These are phyloP conservation scores for Anagyrus pseudococci DNA, from an alignment of 2,888 invertebrate genomes.

Conservation along the genomic window DNA sequence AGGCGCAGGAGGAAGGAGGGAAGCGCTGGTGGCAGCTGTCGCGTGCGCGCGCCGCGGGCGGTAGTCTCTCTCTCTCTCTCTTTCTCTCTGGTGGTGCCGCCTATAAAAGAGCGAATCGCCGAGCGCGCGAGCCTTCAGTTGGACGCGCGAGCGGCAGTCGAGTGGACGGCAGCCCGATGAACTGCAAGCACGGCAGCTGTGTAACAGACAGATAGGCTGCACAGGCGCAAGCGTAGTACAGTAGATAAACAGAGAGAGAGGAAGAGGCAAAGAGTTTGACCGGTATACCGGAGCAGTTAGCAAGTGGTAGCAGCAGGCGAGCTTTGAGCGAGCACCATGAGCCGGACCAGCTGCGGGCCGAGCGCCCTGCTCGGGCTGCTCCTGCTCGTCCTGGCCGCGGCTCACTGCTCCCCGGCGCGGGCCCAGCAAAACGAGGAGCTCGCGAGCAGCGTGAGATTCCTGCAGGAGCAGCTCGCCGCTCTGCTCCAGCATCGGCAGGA, in stretches of 20 bases:
- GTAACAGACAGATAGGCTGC: too few relatives aligned
- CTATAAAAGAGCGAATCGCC: conserved; percentile 31
- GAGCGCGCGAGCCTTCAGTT: conserved; percentile 29
- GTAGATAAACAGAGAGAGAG: too few relatives aligned
- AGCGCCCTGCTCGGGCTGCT: too few relatives aligned
- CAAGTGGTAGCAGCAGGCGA: too few relatives aligned
- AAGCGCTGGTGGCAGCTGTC: conserved; percentile 2
- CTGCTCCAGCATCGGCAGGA: conserved; percentile 64
- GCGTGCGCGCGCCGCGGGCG: conserved; percentile 12
- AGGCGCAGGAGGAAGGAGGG: not conserved
- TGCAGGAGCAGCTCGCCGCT: conserved; percentile 66
- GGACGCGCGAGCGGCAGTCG: conserved; percentile 10
- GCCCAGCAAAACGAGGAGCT: conserved; percentile 48
- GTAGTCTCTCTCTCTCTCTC: not conserved
- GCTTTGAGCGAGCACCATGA: too few relatives aligned
- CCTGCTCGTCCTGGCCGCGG: not conserved
- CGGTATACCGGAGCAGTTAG: too few relatives aligned
- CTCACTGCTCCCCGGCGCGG: too few relatives aligned
- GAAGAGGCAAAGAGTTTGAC: too few relatives aligned
- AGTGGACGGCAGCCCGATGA: conserved; percentile 1
- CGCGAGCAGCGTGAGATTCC: conserved; percentile 61
- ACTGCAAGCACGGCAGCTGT: not conserved
- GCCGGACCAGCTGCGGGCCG: too few relatives aligned
- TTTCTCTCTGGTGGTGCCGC: too few relatives aligned
- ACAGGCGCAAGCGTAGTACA: too few relatives aligned